Evolutionary conservation across 2,797 vertebrate genomes (phyloP), one percentile per base, ranked within the genome.

Genomic region (Bucorvus abyssinicus): DNA sequence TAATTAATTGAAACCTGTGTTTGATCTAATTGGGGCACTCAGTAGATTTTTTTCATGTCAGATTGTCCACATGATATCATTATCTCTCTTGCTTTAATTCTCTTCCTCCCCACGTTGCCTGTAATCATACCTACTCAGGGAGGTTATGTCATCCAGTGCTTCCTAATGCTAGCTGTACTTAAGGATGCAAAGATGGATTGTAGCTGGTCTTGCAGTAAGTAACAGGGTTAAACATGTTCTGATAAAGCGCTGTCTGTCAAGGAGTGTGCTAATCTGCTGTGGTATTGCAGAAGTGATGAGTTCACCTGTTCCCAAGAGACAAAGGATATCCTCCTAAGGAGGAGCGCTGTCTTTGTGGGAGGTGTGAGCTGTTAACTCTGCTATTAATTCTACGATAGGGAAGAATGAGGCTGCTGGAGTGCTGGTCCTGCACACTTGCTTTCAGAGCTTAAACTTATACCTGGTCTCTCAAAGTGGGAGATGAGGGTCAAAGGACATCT

Each of bases 61-160:
- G 4, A 6, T 36, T 93, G 42, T 12, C 27, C 50, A 47, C 2
- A 2, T n/a, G 32, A 36, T 18, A 12, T 49, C 29, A 8, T 68
- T 22, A 4, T 17, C 14, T 83, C 6, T 34, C 24, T 20, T 73
- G 47, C 9, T 63, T 85, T 84, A 70, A 36, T 69, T 86, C 32
- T 1, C 0, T 1, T 52, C 3, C 9, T 84, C 27, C 10, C 15
- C 15, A 1, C 2, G 2, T 32, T 78, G 11, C 40, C 34, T 84
- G 23, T 71, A 45, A 19, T 20, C 50, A 8, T 36, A 32, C 1
- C 32, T 53, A 0, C 27, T 30, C 15, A 1, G n/a, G 17, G 34
- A 55, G 24, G 23, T 77, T 47, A 19, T 42, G 14, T 65, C 9
- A 32, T 27, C 12, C 12, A 24, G n/a, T 15, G 5, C 40, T 78